phyloP scores from a whole-genome alignment of 2,113 vertebrate genomes.

The Sardina pilchardus region DNA sequence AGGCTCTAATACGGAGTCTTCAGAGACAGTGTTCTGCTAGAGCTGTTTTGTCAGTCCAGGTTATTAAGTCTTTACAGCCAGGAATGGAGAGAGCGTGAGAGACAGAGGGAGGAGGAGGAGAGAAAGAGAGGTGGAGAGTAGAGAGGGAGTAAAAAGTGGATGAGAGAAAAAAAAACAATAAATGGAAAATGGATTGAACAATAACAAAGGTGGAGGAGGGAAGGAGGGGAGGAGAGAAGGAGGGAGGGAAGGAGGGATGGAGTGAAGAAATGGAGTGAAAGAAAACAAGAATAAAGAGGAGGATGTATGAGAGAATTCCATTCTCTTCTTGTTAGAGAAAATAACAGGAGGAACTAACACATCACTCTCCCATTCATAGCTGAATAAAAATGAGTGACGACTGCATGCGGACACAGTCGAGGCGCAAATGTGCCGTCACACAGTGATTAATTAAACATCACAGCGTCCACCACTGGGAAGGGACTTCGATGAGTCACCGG shows the following conservation, averaged over 20 bases:
- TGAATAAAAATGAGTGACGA: background rate
- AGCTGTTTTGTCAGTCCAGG: conserved; percentile 44
- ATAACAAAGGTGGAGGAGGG: background rate
- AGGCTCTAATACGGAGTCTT: conserved; percentile 43
- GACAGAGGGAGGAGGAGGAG: background rate
- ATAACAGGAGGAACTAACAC: background rate
- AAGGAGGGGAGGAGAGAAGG: background rate
- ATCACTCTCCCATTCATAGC: background rate
- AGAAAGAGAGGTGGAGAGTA: background rate
- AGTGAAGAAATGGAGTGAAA: background rate
- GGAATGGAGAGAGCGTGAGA: background rate
- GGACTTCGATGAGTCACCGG: background rate
- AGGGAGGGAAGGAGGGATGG: background rate
- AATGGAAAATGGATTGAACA: conserved; percentile 12
- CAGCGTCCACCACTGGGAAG: background rate
- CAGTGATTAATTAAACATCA: background rate
- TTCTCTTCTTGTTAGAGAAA: background rate
- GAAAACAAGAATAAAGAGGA: background rate
- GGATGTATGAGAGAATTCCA: background rate
- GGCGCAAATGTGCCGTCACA: background rate
- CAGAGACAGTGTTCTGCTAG: conserved; percentile 43
- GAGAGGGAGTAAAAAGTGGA: background rate
- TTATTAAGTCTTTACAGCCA: conserved; percentile 50
- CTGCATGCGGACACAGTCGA: background rate
- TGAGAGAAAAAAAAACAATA: background rate